Conservation (phyloP, 2,888 invertebrate species). For the Prionchulus punctatus region DNA sequence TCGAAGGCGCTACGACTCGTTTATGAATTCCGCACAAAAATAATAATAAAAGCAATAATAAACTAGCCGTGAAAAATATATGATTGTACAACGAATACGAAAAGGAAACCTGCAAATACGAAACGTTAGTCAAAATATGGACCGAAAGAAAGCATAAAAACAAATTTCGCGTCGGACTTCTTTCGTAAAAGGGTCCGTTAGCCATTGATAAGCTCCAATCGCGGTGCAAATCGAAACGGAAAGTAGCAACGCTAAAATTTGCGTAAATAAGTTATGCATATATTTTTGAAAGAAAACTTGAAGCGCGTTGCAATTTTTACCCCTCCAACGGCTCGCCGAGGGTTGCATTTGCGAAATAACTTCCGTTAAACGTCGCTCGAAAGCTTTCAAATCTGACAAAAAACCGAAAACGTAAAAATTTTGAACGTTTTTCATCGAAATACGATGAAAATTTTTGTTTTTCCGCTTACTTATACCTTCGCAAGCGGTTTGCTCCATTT, state of each 20-base stretch:
- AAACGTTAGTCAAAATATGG: not conserved
- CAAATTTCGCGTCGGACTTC: not conserved
- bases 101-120: slow-evolving; percentile 48
- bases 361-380: slow-evolving; percentile 87
- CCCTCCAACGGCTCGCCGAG: slow-evolving; percentile 82
- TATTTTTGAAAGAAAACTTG: not conserved
- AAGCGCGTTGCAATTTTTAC: slow-evolving; percentile 43
- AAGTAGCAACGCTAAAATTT: slow-evolving; percentile 56
- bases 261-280: not conserved
- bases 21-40: slow-evolving; percentile 85
- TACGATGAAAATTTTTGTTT: too few relatives aligned
- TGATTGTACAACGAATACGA: slow-evolving; percentile 81
- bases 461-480: too few relatives aligned
- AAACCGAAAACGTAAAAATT: too few relatives aligned
- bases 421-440: too few relatives aligned
- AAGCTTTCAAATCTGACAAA: slow-evolving; percentile 72
- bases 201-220: slow-evolving; percentile 87
- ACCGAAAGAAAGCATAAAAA: not conserved
- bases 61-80: slow-evolving; percentile 74
- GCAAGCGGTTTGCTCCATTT: not conserved
- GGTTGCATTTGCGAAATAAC: slow-evolving; percentile 90
- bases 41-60: slow-evolving; percentile 51
- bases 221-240: slow-evolving; percentile 75
- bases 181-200: slow-evolving; percentile 69
- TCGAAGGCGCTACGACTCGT: slow-evolving; percentile 85